Evolutionary conservation across 1,140 invertebrate genomes (phyloP).

Genomic region (Papilio xuthus): DNA sequence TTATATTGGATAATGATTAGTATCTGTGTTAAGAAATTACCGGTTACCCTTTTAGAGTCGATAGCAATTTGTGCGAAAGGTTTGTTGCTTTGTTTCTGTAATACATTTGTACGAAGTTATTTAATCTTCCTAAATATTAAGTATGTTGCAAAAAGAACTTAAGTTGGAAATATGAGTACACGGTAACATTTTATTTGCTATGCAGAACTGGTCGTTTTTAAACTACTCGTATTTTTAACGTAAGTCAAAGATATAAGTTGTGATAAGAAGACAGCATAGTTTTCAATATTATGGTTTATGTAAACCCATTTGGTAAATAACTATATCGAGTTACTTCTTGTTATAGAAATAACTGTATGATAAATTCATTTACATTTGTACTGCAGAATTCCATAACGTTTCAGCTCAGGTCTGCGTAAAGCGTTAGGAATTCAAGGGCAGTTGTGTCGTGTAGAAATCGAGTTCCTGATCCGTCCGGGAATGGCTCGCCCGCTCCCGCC

Average conservation of each 20-base stretch:
- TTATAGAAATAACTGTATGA: not conserved
- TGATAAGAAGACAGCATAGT: not conserved
- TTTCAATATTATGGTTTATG: not conserved
- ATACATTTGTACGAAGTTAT: not conserved
- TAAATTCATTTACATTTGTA: conserved; percentile 28
- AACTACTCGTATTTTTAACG: not conserved
- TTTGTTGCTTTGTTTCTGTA: not conserved
- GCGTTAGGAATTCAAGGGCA: conserved; percentile 68
- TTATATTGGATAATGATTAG: conserved; percentile 1
- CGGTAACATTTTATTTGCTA: not conserved
- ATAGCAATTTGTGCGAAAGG: conserved; percentile 10
- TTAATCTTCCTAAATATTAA: not conserved
- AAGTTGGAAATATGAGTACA: not conserved
- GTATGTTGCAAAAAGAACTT: not conserved
- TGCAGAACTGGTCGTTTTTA: not conserved
- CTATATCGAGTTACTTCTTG: not conserved
- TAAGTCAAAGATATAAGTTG: not conserved
- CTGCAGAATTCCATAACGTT: conserved; percentile 33
- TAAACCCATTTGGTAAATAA: not conserved
- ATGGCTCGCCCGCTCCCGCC: conserved; percentile 66
- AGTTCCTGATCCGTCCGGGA: conserved; percentile 71
- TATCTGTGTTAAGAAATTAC: conserved; percentile 19
- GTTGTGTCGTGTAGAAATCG: conserved; percentile 58
- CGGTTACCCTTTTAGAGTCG: conserved; percentile 18
- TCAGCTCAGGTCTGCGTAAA: conserved; percentile 33